phyloP scores from a whole-genome alignment of 2,888 invertebrate genomes.

The Flabesymbios commensalis region DNA sequence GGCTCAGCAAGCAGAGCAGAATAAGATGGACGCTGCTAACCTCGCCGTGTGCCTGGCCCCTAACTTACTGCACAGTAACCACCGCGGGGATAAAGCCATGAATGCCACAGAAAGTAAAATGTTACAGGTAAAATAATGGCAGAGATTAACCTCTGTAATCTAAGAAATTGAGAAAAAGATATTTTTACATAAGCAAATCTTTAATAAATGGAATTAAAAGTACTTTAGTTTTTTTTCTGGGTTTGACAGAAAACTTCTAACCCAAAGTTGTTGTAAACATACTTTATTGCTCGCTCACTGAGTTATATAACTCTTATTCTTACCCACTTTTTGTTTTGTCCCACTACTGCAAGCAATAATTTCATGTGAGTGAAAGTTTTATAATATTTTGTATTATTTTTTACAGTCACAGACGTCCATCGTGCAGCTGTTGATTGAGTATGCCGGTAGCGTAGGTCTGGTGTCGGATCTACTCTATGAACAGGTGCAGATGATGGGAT shows the following conservation, averaged over 20 bases:
- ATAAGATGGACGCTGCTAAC: constrained; percentile 84
- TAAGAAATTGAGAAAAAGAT: not conserved
- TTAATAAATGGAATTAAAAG: too few species aligned
- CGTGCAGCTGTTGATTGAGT: constrained; percentile 75
- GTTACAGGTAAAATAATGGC: too few species aligned
- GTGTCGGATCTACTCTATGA: constrained; percentile 70
- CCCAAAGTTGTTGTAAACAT: too few species aligned
- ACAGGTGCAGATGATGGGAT: constrained; percentile 47
- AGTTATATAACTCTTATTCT: too few species aligned
- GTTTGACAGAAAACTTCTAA: too few species aligned
- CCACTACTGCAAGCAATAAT: not conserved
- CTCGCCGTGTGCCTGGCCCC: constrained; percentile 84
- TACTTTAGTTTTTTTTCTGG: too few species aligned
- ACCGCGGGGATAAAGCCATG: constrained; percentile 50
- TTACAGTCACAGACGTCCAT: constrained; percentile 55
- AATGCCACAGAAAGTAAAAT: constrained; percentile 50
- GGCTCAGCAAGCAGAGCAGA: constrained; percentile 71
- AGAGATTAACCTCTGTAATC: too few species aligned
- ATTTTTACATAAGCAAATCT: too few species aligned
- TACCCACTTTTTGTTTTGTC: too few species aligned
- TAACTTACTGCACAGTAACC: constrained; percentile 76
- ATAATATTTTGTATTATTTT: too few species aligned
- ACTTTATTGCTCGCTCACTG: too few species aligned
- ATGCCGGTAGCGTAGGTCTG: constrained; percentile 75
- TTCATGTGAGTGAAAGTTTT: not conserved